Base-by-base conservation (phyloP, 2,113 vertebrate species). In the Saguinus midas region DNA sequence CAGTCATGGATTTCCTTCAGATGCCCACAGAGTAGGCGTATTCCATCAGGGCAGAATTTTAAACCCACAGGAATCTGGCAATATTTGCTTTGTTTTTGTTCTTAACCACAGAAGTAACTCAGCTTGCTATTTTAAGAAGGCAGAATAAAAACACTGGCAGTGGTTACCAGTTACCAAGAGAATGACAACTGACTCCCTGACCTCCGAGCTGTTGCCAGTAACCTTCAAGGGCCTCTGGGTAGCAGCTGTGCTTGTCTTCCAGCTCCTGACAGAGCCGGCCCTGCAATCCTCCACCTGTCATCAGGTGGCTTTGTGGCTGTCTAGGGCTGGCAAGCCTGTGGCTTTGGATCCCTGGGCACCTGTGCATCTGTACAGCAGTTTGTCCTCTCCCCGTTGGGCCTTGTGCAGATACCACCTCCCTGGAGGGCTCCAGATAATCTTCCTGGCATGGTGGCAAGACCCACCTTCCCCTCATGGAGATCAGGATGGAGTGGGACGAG, bases 111-210 rank as follows among this genome's bases (percentile, higher is more conserved):
- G 7, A 87, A 93, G 52, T 45, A 70, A 72, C 57, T 84, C 35
- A 11, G 66, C 43, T 72, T 32, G 58, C 83, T 88, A 87, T 92
- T 92, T 95, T 87, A 86, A 78, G 93, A 85, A 97, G 35, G 20
- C 1, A 6, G 55, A 84, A 79, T 55, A 73, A 29, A 48, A 94
- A 86, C 64, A 35, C 43, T 8, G 58, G 52, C 32, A 25, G 27
- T 6, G 61, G 82, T 40, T 23, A 55, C 50, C 37, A 43, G 73
- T 58, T 90, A 29, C 58, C 50, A 40, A 73, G 61, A 90, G 80
- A 64, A 64, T 5, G 58, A 7, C 18, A 68, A 86, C 29, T 14
- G 50, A 37, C 48, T 91, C 73, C 68, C 45, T 2, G 3, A 27
- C 61, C 70, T 80, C 10, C 8, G 50, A 32, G 84, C 52, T 45